Percentiles rank a stretch among this genome's conserved stretches.
Evolutionary conservation across 2,888 invertebrate genomes (phyloP).

Genomic region (Gisinianus flammeolus): DNA sequence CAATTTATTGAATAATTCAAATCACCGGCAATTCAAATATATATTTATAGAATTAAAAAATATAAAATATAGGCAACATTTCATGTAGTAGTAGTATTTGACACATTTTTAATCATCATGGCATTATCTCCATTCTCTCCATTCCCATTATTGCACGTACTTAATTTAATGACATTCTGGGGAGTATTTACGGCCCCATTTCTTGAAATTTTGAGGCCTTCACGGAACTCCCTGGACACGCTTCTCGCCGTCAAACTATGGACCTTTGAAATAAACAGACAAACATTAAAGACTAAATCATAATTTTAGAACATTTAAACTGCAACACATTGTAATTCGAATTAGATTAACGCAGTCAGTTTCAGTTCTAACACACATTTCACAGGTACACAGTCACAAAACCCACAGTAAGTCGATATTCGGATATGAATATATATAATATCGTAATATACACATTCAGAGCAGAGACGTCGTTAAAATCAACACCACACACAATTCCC

Average conservation of each 20-base stretch:
- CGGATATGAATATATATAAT: no score
- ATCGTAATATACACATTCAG: no score
- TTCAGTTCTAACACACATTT: not conserved
- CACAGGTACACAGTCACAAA: no score
- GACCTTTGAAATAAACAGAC: constrained; percentile 62
- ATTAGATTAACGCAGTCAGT: not conserved
- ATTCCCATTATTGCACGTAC: constrained; percentile 38
- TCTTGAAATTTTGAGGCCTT: constrained; percentile 67
- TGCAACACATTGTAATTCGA: no score
- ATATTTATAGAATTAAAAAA: no score
- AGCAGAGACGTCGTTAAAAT: no score
- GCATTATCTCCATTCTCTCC: not conserved
- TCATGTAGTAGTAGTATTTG: no score
- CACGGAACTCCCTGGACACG: constrained; percentile 75
- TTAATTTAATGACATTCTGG: constrained; percentile 57
- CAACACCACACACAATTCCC: no score
- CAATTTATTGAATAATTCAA: no score
- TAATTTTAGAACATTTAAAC: not conserved
- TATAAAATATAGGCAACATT: no score
- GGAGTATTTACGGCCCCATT: constrained; percentile 55
- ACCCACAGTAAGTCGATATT: no score
- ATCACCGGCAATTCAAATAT: no score
- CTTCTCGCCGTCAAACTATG: constrained; percentile 82
- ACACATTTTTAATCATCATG: constrained; percentile 23
- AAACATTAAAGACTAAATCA: constrained; percentile 16